Conservation (phyloP, 1,140 invertebrate species). For the Platyscapa corneri region DNA sequence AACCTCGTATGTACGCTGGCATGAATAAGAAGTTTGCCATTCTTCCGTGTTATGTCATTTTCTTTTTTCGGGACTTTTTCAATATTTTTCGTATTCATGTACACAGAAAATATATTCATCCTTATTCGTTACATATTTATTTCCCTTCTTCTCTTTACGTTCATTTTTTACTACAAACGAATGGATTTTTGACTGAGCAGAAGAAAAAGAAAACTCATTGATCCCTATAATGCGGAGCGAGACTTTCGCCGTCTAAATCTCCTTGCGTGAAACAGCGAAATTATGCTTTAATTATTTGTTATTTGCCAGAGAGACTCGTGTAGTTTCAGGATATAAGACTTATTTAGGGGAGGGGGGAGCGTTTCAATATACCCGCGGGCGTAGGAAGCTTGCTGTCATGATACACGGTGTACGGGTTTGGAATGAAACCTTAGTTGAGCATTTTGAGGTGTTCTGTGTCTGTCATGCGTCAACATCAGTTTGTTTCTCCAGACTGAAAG, state of each 20-base stretch:
- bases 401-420: neutral
- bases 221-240: neutral
- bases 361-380: neutral
- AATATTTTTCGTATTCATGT: slow-evolving; percentile 5
- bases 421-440: neutral
- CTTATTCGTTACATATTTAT: no score
- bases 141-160: neutral
- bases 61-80: neutral
- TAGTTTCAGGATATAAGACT: neutral
- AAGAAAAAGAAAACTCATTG: neutral
- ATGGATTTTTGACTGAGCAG: neutral
- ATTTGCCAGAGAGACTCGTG: neutral
- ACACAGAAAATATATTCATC: slow-evolving; percentile 1
- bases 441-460: neutral
- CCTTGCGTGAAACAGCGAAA: neutral
- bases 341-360: neutral
- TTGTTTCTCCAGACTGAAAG: neutral
- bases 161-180: neutral
- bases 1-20: neutral
- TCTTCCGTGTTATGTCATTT: neutral
- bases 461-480: neutral
- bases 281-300: neutral
- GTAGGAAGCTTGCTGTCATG: neutral
- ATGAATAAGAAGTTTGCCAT: neutral
- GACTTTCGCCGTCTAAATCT: neutral